Conservation (phyloP, 2,113 vertebrate genomes). For the rat (Rattus norvegicus) region GRCr8 NC_086021.1:37283001-37283500, state of each 20-base stretch:
- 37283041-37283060: neutral
- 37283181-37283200: fast-evolving
- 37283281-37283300: neutral
- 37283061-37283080: neutral
- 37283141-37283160: neutral
- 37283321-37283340: neutral
- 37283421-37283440: neutral
- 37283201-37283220: neutral
- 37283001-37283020: neutral
- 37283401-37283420: neutral
- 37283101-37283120: neutral
- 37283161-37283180: neutral
- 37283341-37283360: neutral
- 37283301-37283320: neutral
- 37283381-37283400: neutral
- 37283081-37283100: neutral
- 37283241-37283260: neutral
- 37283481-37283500: neutral
- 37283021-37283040: too few relatives aligned
- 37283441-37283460: neutral
- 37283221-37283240: neutral
- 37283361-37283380: neutral
- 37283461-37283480: neutral
- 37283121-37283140: neutral
- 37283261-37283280: neutral